Base-by-base conservation (phyloP, 2,888 invertebrate genomes). In the Agonopterix alstromeriana region DNA sequence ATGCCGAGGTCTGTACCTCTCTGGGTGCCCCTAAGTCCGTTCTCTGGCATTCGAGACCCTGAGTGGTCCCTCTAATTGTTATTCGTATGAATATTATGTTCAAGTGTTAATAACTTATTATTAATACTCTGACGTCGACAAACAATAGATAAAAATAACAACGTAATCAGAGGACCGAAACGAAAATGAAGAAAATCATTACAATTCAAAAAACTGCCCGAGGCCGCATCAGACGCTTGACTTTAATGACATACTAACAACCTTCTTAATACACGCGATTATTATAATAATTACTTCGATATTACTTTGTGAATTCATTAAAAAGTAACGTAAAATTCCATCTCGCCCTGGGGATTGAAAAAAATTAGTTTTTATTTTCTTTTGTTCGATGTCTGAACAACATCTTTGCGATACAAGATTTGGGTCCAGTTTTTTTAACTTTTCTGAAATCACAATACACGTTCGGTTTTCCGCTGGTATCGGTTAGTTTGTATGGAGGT, bases 301-400 rank as follows among this genome's bases (percentile, higher is more conserved):
- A 67, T 63, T 69, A 62, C 63, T 65, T 65, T 58, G 48, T 47
- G 57, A 55, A 65, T 64, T 70, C 67, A 68, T 70, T 69, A 63
- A 67, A 27, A 68, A 65, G 63, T 62, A 60, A 60, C 61, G 55
- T n/a, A 38, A 38, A 38, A 38, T 38, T 38, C 10, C 38, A n/a
- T 38, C 7, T 27, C 27, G 27, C 38, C 38, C n/a, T n/a, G 9
- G 38, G 27, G 38, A 38, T 9, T n/a, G 38, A 38, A 27, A 38
- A 38, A 38, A 38, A n/a, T 9, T 38, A 0, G 27, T 2, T 27
- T 27, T 17, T 17, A 17, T 17, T 17, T 17, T 17, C 17, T 17
- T 36, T 9, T 38, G 38, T 38, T 4, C 38, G 38, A 27, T 27
- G 27, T 27, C 27, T n/a, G 10, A 38, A 38, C 38, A 38, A n/a